These are phyloP conservation scores for Tipula helvola DNA, from an alignment of 2,888 invertebrate species.

Conservation along the genomic window DNA sequence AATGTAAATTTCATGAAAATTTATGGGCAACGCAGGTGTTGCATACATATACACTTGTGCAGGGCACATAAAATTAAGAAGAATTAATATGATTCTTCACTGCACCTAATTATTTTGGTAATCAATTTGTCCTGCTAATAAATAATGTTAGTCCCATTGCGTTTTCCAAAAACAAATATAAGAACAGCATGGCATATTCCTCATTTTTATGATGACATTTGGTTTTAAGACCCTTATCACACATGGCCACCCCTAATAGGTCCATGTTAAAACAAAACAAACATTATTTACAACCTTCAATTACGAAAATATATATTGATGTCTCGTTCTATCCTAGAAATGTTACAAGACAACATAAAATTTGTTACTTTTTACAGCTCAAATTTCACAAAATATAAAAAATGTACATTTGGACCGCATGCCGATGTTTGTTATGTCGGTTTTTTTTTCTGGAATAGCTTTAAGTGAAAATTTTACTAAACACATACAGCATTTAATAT, in stretches of 20 bases:
- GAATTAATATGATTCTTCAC: background rate
- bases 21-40: background rate
- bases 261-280: background rate
- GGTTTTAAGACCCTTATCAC: background rate
- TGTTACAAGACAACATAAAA: background rate
- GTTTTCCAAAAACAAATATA: background rate
- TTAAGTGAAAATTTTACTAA: background rate
- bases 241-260: background rate
- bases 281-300: background rate
- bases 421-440: background rate
- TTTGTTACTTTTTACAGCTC: background rate
- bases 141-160: background rate
- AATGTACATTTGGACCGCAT: background rate
- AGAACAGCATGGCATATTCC: background rate
- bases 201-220: background rate
- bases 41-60: background rate
- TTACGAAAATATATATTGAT: background rate
- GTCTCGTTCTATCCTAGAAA: background rate
- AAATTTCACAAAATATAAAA: background rate
- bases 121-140: background rate
- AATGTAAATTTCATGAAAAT: background rate
- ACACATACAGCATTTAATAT: background rate
- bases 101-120: background rate
- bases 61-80: background rate
- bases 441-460: background rate